Evolutionary conservation across 1,140 invertebrate species (phyloP), one percentile per base, ranked within the genome.

Genomic region (Bemisia tabaci): DNA sequence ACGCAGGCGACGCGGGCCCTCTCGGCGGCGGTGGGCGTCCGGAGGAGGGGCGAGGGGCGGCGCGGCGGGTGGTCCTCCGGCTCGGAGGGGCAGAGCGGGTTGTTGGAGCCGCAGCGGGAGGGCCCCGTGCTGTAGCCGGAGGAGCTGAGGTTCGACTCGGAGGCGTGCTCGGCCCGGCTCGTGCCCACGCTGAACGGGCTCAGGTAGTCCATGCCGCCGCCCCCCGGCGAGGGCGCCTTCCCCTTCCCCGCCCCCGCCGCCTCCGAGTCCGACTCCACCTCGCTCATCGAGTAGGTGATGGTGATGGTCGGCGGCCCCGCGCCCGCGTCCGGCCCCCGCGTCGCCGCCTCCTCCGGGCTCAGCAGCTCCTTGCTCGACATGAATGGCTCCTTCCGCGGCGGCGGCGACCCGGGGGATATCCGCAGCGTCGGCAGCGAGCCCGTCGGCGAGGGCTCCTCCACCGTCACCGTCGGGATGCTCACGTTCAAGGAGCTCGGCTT

Each of bases 81-180:
- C 77, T 87, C 86, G 9, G 82, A 82, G 2, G 84, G 82, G 73
- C 85, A 88, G 1, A 91, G 73, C 1, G 88, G 87, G 75, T 88
- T 90, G 70, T 84, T 89, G 0, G 87, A 89, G 12, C 87, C 86
- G 74, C 87, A 89, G 61, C 88, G 59, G 0, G 87, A 89, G 1
- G 87, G 86, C 1, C 87, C 87, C 2, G 87, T 89, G 68, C 86
- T 88, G 72, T 91, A 91, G n/a, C 89, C 89, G 0, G 87, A 89
- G 12, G 87, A 89, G 67, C 87, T 89, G 23, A 91, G 76, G 76
- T 91, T 91, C 0, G 87, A 89, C 76, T 90, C 87, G 0, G 88
- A 90, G 21, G 87, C 85, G 21, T 85, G 85, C 71, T 88, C 86
- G 12, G 84, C 81, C 69, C 84, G 75, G 12, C 83, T 80, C n/a